A percentile compares a stretch with the other conserved stretches of the same genome.
phyloP scores from a whole-genome alignment of 1,140 invertebrate genomes.

The Anoplophora glabripennis region DNA sequence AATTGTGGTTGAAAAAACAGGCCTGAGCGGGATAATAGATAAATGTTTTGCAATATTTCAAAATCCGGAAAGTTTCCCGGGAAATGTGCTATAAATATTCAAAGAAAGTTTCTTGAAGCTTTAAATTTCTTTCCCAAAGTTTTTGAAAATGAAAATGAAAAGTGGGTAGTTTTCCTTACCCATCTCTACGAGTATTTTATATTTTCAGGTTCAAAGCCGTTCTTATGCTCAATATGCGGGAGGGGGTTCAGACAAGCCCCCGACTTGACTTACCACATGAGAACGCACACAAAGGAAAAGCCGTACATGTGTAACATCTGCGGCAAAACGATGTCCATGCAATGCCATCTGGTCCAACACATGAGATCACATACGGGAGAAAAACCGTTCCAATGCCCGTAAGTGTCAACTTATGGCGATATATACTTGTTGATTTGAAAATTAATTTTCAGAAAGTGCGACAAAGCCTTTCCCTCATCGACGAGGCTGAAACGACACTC shows the following conservation, averaged over 20 bases:
- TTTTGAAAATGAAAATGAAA: too few relatives aligned
- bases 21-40: too few relatives aligned
- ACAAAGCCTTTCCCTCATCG: constrained; percentile 63
- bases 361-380: constrained; percentile 62
- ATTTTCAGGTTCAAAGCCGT: constrained; percentile 23
- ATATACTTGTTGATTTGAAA: not conserved
- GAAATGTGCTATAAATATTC: too few relatives aligned
- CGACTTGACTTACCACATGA: constrained; percentile 38
- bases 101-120: too few relatives aligned
- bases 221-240: constrained; percentile 37
- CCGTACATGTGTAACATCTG: constrained; percentile 40
- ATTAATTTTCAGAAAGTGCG: constrained; percentile 49
- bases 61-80: too few relatives aligned
- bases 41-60: too few relatives aligned
- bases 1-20: too few relatives aligned
- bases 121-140: too few relatives aligned
- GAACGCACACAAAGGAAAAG: constrained; percentile 42
- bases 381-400: constrained; percentile 56
- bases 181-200: too few relatives aligned
- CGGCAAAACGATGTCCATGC: constrained; percentile 39
- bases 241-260: constrained; percentile 42
- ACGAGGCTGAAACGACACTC: constrained; percentile 72
- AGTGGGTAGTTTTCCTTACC: too few relatives aligned
- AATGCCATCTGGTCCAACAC: constrained; percentile 46
- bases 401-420: constrained; percentile 2